Evolutionary conservation across 1,140 invertebrate genomes (phyloP), one percentile per base, ranked within the genome.

Genomic region (Stegodyphus dumicola): DNA sequence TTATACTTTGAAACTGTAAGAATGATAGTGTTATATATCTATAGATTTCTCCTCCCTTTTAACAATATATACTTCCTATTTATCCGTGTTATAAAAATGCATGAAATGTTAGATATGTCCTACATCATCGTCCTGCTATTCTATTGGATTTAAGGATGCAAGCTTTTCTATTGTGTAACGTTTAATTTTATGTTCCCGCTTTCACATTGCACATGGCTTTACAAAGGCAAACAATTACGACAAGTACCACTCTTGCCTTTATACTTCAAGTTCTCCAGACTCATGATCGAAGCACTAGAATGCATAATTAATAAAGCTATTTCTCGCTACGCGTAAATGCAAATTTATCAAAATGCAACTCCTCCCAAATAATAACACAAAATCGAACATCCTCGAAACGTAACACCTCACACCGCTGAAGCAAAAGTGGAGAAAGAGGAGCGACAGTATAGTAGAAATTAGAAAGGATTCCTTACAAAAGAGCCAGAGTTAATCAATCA

Each of bases 301-400:
- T 60, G 56, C 56, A 60, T 60, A 60, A 60, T 60, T 60, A 60
- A 60, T 60, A 60, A 60, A 60, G 9, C 56, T 60, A 60, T 60
- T 60, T 15, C 9, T 60, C 9, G 56, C 56, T 11, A 15, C 9
- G 56, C 56, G 9, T 11, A 60, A 60, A 15, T 60, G 15, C 56
- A 60, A 60, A 60, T 60, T 60, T 15, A 60, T 60, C 56, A 60
- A 60, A 60, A 11, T 15, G 9, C 56, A 11, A 11, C 15, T 11
- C 56, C 56, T 60, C 33, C 33, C 33, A 33, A 33, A 33, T 33
- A 33, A 33, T 33, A 33, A 60, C 9, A 15, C 56, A 60, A 60
- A 15, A 9, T 9, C 56, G 56, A 60, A 60, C 56, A 60, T 60
- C 15, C 56, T 15, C 56, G 9, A 15, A 60, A 60, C 56, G 56